Conservation (phyloP, 2,888 invertebrate species). For the Ormyrus pomaceus region DNA sequence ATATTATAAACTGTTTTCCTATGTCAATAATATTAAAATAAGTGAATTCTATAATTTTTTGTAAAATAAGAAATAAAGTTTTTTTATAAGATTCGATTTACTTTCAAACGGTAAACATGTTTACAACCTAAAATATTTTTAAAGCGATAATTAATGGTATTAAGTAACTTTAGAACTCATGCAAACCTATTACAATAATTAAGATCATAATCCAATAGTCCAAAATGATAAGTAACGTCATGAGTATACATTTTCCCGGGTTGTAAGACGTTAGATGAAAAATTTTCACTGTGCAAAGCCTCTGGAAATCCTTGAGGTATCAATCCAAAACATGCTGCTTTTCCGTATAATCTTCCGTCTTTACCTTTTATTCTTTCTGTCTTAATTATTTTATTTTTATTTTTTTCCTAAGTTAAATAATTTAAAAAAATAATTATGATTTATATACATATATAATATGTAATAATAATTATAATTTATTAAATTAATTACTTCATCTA, state of each 20-base stretch:
- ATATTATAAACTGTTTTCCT: no score
- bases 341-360: conserved; percentile 76
- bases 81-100: conserved; percentile 5
- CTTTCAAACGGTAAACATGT: conserved; percentile 15
- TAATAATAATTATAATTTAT: neutral
- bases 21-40: no score
- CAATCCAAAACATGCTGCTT: conserved; percentile 78
- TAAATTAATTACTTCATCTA: conserved; percentile 39
- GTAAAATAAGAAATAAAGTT: conserved; percentile 23
- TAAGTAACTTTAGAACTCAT: no score
- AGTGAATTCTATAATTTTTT: conserved; percentile 1
- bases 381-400: neutral
- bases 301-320: conserved; percentile 80
- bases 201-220: conserved; percentile 35
- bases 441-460: neutral
- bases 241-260: conserved; percentile 75
- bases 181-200: no score
- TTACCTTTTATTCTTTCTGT: conserved; percentile 69
- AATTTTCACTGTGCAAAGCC: conserved; percentile 74
- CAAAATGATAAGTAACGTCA: conserved; percentile 75
- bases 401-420: neutral
- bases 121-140: no score
- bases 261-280: conserved; percentile 71
- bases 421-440: neutral
- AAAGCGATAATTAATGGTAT: no score